Conservation (phyloP, 2,797 vertebrate genomes). For the Huso huso region DNA sequence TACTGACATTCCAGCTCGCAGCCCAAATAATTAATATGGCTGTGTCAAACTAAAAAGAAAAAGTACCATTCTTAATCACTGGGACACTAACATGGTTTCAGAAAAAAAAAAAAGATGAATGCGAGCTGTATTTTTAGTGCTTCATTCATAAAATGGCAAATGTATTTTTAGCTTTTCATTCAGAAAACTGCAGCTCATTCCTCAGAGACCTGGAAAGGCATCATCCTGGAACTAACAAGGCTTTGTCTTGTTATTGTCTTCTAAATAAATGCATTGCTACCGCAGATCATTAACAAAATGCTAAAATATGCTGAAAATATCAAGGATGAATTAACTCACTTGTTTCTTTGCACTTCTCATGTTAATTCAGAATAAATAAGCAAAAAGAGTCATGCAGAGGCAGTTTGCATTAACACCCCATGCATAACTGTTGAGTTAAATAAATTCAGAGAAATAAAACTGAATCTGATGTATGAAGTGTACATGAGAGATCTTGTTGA, state of each 20-base stretch:
- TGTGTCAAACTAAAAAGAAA: slow-evolving; percentile 44
- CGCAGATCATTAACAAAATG: slow-evolving; percentile 33
- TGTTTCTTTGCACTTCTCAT: background rate
- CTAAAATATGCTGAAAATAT: slow-evolving; percentile 29
- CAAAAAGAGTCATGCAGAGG: background rate
- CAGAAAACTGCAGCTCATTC: slow-evolving; percentile 43
- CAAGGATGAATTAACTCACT: slow-evolving; percentile 12
- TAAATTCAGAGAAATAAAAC: too few relatives aligned
- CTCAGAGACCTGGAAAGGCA: slow-evolving; percentile 36
- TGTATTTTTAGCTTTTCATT: slow-evolving; percentile 53
- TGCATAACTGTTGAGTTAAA: too few relatives aligned
- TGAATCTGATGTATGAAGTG: too few relatives aligned
- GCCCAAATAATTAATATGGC: slow-evolving; percentile 55
- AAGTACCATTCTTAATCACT: slow-evolving; percentile 43
- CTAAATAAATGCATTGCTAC: slow-evolving; percentile 29
- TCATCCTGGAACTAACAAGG: slow-evolving; percentile 38
- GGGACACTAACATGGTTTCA: slow-evolving; percentile 27
- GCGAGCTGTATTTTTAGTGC: slow-evolving; percentile 44
- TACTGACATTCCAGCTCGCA: slow-evolving; percentile 52
- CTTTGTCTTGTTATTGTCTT: slow-evolving; percentile 25
- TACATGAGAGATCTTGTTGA: too few relatives aligned
- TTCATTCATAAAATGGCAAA: slow-evolving; percentile 43
- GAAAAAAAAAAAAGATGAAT: slow-evolving; percentile 35
- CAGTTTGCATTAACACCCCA: too few relatives aligned
- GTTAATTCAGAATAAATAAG: slow-evolving; percentile 1